Percentiles rank a stretch among this genome's conserved stretches.
These are phyloP conservation scores for Ochotona princeps DNA, from an alignment of 2,113 vertebrate species.

Conservation along the genomic window DNA sequence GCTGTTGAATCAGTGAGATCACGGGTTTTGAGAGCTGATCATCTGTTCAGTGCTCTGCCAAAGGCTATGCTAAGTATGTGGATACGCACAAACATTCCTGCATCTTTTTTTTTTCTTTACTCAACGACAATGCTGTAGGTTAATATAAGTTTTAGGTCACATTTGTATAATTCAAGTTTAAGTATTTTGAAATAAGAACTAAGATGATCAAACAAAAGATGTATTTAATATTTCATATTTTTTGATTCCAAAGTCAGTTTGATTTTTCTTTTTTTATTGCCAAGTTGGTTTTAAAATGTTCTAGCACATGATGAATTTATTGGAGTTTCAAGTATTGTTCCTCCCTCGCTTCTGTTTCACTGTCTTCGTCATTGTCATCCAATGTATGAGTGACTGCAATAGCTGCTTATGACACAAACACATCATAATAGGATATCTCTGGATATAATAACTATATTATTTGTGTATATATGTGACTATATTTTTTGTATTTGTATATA, in stretches of 20 bases:
- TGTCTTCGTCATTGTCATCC: not conserved
- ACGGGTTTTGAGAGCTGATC: not conserved
- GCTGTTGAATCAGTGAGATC: not conserved
- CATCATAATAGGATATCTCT: no score
- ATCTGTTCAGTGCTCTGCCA: not conserved
- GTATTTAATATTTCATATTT: not conserved
- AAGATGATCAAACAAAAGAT: conserved; percentile 3
- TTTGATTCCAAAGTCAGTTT: not conserved
- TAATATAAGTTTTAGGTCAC: not conserved
- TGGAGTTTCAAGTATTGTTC: not conserved
- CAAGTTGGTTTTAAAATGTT: not conserved
- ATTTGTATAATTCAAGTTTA: not conserved
- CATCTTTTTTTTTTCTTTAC: not conserved
- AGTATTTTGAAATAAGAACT: conserved; percentile 10
- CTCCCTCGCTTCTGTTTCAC: not conserved
- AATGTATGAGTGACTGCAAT: not conserved
- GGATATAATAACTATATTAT: no score
- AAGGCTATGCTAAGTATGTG: not conserved
- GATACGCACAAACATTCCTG: not conserved
- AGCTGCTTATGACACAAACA: not conserved
- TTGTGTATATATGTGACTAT: no score
- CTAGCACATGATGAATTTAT: not conserved
- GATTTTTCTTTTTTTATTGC: not conserved
- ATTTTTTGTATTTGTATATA: no score
- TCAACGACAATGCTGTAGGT: not conserved